Evolutionary conservation across 2,888 invertebrate genomes (phyloP).

Genomic region (Chydorus sphaericus): DNA sequence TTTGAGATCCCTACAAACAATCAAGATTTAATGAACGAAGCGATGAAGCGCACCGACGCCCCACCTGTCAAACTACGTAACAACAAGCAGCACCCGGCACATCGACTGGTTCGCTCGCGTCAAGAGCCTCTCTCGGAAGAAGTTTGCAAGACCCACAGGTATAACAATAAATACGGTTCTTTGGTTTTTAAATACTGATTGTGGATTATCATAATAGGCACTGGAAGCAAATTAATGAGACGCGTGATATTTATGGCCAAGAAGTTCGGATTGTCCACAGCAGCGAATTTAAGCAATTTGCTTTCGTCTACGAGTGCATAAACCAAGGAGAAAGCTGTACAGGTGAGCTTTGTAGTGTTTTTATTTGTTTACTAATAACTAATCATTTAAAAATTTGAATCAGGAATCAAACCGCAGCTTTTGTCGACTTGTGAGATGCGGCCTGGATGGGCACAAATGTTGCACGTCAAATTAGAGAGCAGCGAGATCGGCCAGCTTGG

Average conservation of each 20-base stretch:
- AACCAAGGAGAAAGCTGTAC: constrained; percentile 14
- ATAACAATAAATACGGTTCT: background rate
- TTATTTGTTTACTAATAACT: background rate
- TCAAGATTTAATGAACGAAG: background rate
- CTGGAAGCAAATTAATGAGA: constrained; percentile 18
- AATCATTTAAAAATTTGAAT: background rate
- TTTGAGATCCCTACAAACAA: background rate
- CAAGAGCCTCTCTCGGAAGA: constrained; percentile 13
- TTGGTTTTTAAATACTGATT: background rate
- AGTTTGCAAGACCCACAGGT: constrained; percentile 16
- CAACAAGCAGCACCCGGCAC: background rate
- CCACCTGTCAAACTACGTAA: no score
- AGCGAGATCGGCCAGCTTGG: background rate
- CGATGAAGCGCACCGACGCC: background rate
- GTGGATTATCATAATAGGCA: constrained; percentile 8
- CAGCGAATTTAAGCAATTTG: constrained; percentile 16
- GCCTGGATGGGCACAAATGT: constrained; percentile 18
- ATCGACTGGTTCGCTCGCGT: constrained; percentile 9
- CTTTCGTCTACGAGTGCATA: constrained; percentile 18
- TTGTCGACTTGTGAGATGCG: constrained; percentile 18
- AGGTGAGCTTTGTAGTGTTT: no score
- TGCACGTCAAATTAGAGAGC: constrained; percentile 13
- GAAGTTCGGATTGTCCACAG: constrained; percentile 17
- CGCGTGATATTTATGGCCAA: constrained; percentile 15
- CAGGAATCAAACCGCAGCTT: constrained; percentile 2